A percentile compares a stretch with the other conserved stretches of the same genome.
Evolutionary conservation across 2,888 invertebrate genomes (phyloP).

Genomic region (Leucophora obtusa): DNA sequence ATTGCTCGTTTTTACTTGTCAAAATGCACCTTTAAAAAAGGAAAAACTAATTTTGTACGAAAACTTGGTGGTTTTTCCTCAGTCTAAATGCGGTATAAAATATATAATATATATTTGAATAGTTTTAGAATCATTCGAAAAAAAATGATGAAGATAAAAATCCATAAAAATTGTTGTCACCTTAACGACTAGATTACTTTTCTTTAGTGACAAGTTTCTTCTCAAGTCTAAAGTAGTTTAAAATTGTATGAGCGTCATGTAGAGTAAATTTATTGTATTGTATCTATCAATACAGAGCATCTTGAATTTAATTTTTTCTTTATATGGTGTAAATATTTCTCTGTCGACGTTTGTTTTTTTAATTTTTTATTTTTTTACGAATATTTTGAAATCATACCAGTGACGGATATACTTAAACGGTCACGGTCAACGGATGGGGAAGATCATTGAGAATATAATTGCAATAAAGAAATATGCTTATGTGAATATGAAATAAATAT

Average conservation of each 20-base stretch:
- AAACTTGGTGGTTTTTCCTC: not conserved
- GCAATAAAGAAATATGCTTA: not conserved
- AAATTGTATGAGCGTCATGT: not conserved
- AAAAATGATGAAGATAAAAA: no score
- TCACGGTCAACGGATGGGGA: conserved; percentile 27
- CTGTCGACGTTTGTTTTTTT: conserved; percentile 3
- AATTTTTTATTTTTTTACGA: not conserved
- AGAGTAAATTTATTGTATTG: conserved; percentile 6
- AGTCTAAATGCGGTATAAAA: no score
- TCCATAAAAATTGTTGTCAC: no score
- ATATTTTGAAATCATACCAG: conserved; percentile 1
- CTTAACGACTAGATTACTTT: no score
- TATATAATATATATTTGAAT: no score
- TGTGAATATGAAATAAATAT: not conserved
- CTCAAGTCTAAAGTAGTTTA: not conserved
- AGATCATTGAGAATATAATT: conserved; percentile 14
- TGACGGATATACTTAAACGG: conserved; percentile 24
- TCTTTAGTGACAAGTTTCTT: not conserved
- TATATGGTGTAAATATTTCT: conserved; percentile 19
- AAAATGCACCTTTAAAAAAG: no score
- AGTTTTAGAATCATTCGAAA: no score
- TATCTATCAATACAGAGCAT: conserved; percentile 23
- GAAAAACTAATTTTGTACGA: not conserved
- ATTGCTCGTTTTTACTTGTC: no score
- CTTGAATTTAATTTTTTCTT: not conserved